phyloP scores from a whole-genome alignment of 2,113 vertebrate species.

The Petaurus breviceps region DNA sequence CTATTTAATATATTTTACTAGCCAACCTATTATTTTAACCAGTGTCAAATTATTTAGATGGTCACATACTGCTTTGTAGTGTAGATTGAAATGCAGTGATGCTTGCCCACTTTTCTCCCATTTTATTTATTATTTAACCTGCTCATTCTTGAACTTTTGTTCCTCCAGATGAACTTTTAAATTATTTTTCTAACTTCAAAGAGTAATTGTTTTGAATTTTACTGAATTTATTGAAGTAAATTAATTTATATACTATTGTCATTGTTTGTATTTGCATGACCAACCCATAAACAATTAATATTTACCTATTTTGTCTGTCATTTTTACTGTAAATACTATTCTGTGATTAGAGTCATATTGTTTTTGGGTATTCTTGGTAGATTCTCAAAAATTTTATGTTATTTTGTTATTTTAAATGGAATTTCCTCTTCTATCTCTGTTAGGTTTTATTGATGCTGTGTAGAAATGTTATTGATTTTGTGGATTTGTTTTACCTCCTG shows the following conservation, averaged over 20 bases:
- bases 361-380: background rate
- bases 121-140: background rate
- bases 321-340: background rate
- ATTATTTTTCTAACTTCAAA: background rate
- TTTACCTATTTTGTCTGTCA: background rate
- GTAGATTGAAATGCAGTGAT: background rate
- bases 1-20: background rate
- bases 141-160: background rate
- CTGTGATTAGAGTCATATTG: background rate
- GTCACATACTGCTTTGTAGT: background rate
- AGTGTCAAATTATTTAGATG: background rate
- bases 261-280: background rate
- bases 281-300: background rate
- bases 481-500: no score
- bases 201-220: background rate
- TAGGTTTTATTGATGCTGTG: background rate
- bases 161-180: background rate
- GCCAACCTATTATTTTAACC: background rate
- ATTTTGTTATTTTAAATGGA: background rate
- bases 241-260: background rate
- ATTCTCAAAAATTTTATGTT: background rate
- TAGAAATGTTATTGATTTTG: no score
- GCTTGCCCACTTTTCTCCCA: background rate
- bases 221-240: background rate
- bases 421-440: background rate